Conservation (phyloP, 2,113 vertebrate species). For the Anseranas semipalmata region DNA sequence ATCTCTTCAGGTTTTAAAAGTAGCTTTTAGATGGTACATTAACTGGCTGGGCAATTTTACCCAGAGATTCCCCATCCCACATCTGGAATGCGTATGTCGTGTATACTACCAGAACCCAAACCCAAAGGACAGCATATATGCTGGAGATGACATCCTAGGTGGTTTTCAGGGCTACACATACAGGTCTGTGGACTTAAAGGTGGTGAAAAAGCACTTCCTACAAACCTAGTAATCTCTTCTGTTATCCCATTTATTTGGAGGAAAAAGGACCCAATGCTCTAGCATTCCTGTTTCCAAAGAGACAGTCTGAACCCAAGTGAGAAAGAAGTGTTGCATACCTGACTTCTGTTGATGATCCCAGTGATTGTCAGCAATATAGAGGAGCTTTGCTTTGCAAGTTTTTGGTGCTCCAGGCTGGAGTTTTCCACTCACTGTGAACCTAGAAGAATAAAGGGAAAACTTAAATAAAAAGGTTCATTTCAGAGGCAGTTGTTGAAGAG, state of each 20-base stretch:
- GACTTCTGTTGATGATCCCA: neutral
- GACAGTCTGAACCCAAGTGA: neutral
- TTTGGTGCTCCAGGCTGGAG: neutral
- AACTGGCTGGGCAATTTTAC: neutral
- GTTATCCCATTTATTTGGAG: neutral
- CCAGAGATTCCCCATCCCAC: neutral
- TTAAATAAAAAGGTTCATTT: neutral
- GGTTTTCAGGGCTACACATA: neutral
- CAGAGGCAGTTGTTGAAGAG: neutral
- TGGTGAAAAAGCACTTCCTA: neutral
- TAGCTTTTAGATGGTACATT: neutral
- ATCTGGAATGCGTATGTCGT: neutral
- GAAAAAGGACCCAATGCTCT: neutral
- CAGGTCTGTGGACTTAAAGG: neutral
- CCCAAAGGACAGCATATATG: neutral
- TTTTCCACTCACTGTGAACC: neutral
- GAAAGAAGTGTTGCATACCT: neutral
- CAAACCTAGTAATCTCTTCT: neutral
- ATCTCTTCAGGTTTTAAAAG: conserved; percentile 36
- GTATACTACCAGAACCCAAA: neutral
- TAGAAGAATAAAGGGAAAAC: neutral
- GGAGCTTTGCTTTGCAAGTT: neutral
- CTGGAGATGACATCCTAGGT: neutral
- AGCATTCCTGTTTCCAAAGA: neutral
- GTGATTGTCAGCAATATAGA: neutral